Evolutionary conservation across 2,113 vertebrate species (phyloP).

Genomic region (Hemiprocne comata): DNA sequence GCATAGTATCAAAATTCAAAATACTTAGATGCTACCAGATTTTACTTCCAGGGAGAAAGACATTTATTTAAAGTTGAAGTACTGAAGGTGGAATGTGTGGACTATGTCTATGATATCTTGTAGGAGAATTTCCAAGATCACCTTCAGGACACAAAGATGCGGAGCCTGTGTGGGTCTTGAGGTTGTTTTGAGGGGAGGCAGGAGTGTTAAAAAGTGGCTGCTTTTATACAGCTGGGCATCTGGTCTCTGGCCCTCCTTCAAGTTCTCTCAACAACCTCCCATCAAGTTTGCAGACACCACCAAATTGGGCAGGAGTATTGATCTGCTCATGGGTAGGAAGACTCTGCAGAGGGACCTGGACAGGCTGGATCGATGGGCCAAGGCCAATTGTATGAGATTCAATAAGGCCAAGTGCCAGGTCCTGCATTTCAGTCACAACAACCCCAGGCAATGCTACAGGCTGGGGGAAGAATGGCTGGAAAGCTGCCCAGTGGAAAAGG

Average conservation of each 20-base stretch:
- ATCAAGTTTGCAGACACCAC: too few relatives aligned
- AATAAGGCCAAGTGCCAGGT: too few relatives aligned
- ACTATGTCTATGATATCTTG: background rate
- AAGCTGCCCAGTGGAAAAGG: too few relatives aligned
- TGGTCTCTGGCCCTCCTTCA: background rate
- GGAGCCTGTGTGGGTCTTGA: background rate
- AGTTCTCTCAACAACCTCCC: background rate
- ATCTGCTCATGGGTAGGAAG: too few relatives aligned
- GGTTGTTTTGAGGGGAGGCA: background rate
- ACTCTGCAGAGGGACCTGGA: too few relatives aligned
- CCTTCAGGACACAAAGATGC: background rate
- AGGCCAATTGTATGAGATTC: too few relatives aligned
- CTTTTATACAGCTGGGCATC: background rate
- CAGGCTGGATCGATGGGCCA: too few relatives aligned
- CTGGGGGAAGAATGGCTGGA: too few relatives aligned
- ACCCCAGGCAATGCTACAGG: too few relatives aligned
- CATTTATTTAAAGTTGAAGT: background rate
- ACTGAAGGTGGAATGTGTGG: background rate
- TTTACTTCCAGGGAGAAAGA: background rate
- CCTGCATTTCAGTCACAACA: too few relatives aligned
- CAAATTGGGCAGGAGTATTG: too few relatives aligned
- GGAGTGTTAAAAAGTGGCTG: background rate
- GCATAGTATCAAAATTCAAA: background rate
- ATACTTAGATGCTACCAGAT: background rate
- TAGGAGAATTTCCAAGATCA: background rate